Conservation (phyloP, 2,888 invertebrate genomes). For the Latrodectus elegans region DNA sequence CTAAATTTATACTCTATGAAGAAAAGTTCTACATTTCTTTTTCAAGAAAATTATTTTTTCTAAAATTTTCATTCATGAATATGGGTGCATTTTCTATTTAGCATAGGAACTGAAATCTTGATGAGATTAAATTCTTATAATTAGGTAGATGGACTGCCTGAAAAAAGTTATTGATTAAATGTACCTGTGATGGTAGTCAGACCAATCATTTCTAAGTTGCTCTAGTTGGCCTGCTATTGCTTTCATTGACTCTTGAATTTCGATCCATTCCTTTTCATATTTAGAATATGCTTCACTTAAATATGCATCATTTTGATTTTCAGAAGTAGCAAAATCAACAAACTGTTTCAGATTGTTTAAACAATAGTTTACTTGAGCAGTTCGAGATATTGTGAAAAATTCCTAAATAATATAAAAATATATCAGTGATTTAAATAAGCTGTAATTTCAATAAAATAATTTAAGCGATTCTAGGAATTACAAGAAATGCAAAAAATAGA, state of each 20-base stretch:
- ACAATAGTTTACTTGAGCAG: conserved; percentile 72
- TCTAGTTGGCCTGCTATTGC: conserved; percentile 83
- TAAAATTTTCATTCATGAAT: no score
- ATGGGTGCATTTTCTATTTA: no score
- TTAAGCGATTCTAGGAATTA: background rate
- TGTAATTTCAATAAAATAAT: background rate
- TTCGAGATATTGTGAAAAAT: conserved; percentile 38
- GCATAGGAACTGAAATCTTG: no score
- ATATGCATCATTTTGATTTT: conserved; percentile 81
- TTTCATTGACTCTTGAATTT: conserved; percentile 83
- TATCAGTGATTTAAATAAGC: no score
- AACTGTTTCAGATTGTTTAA: conserved; percentile 86
- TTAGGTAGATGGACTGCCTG: no score
- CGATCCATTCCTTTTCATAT: conserved; percentile 85
- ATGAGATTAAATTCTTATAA: no score
- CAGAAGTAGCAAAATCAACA: conserved; percentile 81
- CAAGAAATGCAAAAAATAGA: background rate
- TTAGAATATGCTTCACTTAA: conserved; percentile 80
- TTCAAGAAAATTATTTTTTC: no score
- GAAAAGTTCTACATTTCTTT: no score
- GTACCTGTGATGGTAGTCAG: conserved; percentile 84
- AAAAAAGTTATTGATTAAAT: no score
- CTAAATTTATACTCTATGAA: no score
- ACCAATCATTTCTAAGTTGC: conserved; percentile 93
- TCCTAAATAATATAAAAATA: conserved; percentile 21